A percentile compares a stretch with the other conserved stretches of the same genome.
These are phyloP conservation scores for Cephus runcator DNA, from an alignment of 2,888 invertebrate genomes.

Conservation along the genomic window DNA sequence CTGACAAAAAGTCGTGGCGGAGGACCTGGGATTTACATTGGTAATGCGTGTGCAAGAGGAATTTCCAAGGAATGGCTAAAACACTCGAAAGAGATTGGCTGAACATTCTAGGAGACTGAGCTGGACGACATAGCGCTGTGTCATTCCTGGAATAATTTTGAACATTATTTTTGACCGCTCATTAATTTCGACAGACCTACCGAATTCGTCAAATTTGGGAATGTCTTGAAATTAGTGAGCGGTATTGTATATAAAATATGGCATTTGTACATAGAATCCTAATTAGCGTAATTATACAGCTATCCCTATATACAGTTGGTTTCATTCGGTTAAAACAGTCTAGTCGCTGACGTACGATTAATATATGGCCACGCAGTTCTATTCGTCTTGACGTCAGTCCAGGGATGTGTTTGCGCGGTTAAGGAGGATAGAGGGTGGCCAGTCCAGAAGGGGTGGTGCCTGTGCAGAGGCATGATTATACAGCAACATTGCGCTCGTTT, in stretches of 20 bases:
- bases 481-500: constrained; percentile 59
- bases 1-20: constrained; percentile 52
- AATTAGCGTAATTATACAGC: neutral
- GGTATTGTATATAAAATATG: neutral
- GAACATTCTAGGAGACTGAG: neutral
- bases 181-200: too few species aligned
- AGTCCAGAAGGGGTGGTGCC: neutral
- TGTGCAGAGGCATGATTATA: constrained; percentile 48
- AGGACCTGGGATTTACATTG: constrained; percentile 51
- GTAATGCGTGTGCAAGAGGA: constrained; percentile 45
- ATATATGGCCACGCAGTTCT: neutral
- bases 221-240: too few species aligned
- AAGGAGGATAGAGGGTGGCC: neutral
- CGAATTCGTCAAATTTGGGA: too few species aligned
- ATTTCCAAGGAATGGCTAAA: constrained; percentile 29
- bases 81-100: constrained; percentile 13
- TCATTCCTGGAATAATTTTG: neutral
- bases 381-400: neutral
- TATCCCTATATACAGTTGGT: neutral
- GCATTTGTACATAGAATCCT: neutral
- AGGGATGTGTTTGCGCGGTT: neutral
- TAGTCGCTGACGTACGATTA: neutral
- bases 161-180: neutral
- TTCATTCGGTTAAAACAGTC: neutral
- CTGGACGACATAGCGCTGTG: neutral